phyloP scores from a whole-genome alignment of 2,113 vertebrate genomes.

The Cervus canadensis region DNA sequence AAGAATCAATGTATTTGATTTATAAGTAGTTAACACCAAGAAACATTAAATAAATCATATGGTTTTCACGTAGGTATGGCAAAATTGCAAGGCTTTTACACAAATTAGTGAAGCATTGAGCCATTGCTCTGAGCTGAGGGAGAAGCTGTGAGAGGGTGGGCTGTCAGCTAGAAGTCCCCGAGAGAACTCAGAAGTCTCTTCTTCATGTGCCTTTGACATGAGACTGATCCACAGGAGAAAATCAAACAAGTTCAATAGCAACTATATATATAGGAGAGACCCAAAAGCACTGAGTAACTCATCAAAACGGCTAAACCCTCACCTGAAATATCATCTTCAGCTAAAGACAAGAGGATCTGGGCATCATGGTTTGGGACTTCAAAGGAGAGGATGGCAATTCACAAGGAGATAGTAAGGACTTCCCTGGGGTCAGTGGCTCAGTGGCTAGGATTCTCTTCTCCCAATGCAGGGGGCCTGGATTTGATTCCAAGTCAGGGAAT shows the following conservation, averaged over 20 bases:
- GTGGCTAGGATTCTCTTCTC: not conserved
- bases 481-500: not conserved
- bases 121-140: not conserved
- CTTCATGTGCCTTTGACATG: not conserved
- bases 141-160: not conserved
- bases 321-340: not conserved
- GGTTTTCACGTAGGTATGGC: not conserved
- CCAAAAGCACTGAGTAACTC: not conserved
- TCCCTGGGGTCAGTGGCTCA: not conserved
- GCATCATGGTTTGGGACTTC: not conserved
- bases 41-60: not conserved
- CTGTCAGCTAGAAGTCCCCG: not conserved
- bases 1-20: not conserved
- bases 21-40: not conserved
- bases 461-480: not conserved
- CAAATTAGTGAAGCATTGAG: not conserved
- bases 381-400: not conserved
- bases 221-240: not conserved
- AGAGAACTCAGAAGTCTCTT: fast-evolving
- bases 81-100: not conserved
- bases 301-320: not conserved
- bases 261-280: not conserved
- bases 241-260: not conserved
- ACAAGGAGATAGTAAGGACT: not conserved
- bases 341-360: not conserved